Evolutionary conservation across 2,113 vertebrate genomes (phyloP).

Genomic region (Phasianus colchicus): DNA sequence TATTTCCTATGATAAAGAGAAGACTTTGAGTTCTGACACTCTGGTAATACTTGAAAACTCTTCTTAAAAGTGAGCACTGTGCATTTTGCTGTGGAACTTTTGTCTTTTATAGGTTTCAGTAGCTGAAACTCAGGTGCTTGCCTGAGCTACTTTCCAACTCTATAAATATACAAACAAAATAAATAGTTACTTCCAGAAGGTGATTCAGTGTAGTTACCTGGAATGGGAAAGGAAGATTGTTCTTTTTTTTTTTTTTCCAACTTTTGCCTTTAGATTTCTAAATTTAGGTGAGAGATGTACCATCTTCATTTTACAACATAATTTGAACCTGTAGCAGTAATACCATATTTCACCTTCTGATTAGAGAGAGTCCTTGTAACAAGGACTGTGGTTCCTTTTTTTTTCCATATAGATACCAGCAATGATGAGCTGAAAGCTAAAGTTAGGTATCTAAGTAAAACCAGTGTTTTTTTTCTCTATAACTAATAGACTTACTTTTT

Average conservation of each 20-base stretch:
- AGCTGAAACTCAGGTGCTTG: not conserved
- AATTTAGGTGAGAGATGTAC: not conserved
- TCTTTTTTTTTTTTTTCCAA: not conserved
- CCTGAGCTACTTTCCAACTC: not conserved
- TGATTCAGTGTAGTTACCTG: not conserved
- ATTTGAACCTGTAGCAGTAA: not conserved
- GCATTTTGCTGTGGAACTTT: not conserved
- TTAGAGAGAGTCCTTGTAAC: not conserved
- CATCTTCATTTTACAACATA: not conserved
- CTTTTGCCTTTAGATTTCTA: not conserved
- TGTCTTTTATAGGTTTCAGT: not conserved
- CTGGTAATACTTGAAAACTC: not conserved
- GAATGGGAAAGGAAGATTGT: not conserved
- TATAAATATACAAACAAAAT: not conserved
- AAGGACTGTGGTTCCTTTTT: not conserved
- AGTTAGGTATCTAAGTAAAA: not conserved
- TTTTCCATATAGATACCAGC: not conserved
- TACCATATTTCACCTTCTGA: not conserved
- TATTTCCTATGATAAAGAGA: not conserved
- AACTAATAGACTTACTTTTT: not conserved
- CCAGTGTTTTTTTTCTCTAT: not conserved
- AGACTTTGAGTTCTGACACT: not conserved
- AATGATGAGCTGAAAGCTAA: not conserved
- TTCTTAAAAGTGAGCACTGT: not conserved
- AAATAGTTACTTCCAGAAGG: not conserved